Percentiles rank a stretch among this genome's conserved stretches.
These are phyloP conservation scores for Therioaphis trifolii DNA, from an alignment of 2,888 invertebrate genomes.

Conservation along the genomic window DNA sequence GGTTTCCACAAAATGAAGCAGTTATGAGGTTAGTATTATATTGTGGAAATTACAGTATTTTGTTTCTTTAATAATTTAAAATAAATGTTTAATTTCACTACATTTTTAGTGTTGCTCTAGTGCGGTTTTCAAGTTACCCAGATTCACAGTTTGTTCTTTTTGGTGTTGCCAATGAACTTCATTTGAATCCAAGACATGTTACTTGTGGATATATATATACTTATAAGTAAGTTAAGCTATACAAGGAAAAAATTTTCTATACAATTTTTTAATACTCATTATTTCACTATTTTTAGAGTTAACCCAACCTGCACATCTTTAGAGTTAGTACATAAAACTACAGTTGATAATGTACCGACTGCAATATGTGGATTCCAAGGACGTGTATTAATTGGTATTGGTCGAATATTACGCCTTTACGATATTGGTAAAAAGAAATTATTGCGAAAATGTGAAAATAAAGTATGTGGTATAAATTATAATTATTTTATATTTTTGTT, in stretches of 20 bases:
- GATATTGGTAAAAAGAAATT: constrained; percentile 97
- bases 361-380: constrained; percentile 94
- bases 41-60: too few relatives aligned
- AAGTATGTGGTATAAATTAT: constrained; percentile 70
- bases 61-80: constrained; percentile 34
- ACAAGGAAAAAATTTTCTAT: too few relatives aligned
- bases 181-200: constrained; percentile 87
- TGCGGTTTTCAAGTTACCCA: constrained; percentile 79
- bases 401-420: constrained; percentile 90
- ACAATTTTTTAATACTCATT: constrained; percentile 59
- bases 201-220: constrained; percentile 87
- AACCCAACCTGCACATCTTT: constrained; percentile 84
- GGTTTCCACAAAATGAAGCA: constrained; percentile 95
- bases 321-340: constrained; percentile 93
- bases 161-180: constrained; percentile 90
- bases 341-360: constrained; percentile 89
- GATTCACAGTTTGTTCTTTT: constrained; percentile 80
- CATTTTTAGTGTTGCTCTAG: constrained; percentile 76
- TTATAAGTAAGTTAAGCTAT: constrained; percentile 74
- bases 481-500: not conserved
- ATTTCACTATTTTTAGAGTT: constrained; percentile 69
- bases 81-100: constrained; percentile 62
- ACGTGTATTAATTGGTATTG: constrained; percentile 90
- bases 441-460: constrained; percentile 97
- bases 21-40: constrained; percentile 78